A percentile compares a stretch with the other conserved stretches of the same genome.
phyloP scores from a whole-genome alignment of 2,113 vertebrate species.

The Alligator mississippiensis region DNA sequence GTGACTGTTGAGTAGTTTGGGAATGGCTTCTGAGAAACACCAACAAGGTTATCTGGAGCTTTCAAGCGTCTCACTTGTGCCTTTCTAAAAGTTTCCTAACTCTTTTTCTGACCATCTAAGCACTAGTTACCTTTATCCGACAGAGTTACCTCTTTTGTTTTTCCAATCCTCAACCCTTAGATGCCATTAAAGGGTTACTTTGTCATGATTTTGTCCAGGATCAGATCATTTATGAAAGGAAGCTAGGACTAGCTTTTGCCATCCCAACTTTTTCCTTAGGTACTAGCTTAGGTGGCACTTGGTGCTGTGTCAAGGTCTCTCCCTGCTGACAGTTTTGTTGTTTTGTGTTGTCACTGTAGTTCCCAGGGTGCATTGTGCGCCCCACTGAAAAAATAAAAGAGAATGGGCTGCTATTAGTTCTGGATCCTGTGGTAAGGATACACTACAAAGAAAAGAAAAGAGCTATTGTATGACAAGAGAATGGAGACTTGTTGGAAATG shows the following conservation, averaged over 20 bases:
- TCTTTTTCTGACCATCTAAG: neutral
- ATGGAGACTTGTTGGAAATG: neutral
- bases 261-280: neutral
- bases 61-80: neutral
- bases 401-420: neutral
- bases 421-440: fast-evolving
- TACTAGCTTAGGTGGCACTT: neutral
- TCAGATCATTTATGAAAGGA: neutral
- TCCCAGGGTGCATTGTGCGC: neutral
- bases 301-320: neutral
- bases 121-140: neutral
- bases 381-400: too few relatives aligned
- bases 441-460: neutral
- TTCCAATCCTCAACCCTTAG: neutral
- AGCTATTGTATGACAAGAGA: neutral
- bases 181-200: neutral
- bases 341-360: neutral
- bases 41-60: neutral
- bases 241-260: neutral
- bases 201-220: neutral
- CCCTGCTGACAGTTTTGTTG: neutral
- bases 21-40: neutral
- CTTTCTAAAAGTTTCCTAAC: neutral
- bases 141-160: neutral
- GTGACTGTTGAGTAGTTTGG: neutral